These are phyloP conservation scores for Lissocephala sabroskyi DNA, from an alignment of 2,888 invertebrate species.

Conservation along the genomic window DNA sequence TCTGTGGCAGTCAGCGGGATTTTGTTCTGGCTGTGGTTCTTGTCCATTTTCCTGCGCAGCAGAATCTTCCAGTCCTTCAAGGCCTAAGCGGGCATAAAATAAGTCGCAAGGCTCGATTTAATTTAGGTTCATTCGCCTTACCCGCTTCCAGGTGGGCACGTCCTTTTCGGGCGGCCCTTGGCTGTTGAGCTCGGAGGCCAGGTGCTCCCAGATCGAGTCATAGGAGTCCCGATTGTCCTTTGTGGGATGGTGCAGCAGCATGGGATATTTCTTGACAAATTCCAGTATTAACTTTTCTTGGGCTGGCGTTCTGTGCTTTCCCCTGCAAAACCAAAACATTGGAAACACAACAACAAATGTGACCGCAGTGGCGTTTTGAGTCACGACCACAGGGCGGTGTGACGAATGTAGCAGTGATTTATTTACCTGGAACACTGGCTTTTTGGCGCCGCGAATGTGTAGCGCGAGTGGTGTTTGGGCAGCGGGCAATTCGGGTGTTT, in stretches of 20 bases:
- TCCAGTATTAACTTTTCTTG: conserved; percentile 38
- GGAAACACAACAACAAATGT: not conserved
- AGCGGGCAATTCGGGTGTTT: conserved; percentile 32
- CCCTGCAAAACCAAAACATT: conserved; percentile 11
- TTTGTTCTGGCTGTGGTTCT: conserved; percentile 33
- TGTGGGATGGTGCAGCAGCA: conserved; percentile 39
- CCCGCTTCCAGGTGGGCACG: conserved; percentile 44
- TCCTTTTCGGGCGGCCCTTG: conserved; percentile 45
- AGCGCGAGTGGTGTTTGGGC: conserved; percentile 32
- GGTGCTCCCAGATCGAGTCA: conserved; percentile 44
- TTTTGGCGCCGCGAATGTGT: conserved; percentile 14
- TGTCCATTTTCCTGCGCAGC: conserved; percentile 45
- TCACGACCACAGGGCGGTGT: too few species aligned
- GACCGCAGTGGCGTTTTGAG: too few species aligned
- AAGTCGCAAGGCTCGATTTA: not conserved
- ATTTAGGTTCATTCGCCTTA: not conserved
- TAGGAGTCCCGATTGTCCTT: conserved; percentile 36
- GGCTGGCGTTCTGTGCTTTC: conserved; percentile 38
- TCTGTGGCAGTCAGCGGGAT: conserved; percentile 32
- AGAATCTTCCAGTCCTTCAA: conserved; percentile 51
- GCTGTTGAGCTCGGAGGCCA: conserved; percentile 29
- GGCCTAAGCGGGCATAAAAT: conserved; percentile 20
- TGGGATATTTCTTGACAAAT: conserved; percentile 41
- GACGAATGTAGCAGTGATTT: too few species aligned
- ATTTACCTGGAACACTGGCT: conserved; percentile 15